Conservation (phyloP, 2,113 vertebrate genomes). For the Corydoras maculifer region DNA sequence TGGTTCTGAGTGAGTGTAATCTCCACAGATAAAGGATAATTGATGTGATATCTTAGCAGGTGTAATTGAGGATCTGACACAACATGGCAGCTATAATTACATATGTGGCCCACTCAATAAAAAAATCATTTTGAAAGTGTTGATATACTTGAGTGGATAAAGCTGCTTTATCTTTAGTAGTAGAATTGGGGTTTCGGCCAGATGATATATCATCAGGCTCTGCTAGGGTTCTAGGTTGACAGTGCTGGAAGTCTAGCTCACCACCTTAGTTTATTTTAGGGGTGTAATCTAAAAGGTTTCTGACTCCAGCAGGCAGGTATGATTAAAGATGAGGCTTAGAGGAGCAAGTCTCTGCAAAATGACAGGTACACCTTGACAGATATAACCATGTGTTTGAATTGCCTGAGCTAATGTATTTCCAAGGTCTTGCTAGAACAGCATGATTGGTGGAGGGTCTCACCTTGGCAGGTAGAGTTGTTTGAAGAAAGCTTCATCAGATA, state of each 20-base stretch:
- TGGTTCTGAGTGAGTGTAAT: too few species aligned
- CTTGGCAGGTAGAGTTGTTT: conserved; percentile 73
- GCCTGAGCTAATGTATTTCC: not conserved
- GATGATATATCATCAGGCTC: too few species aligned
- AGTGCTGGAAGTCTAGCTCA: not conserved
- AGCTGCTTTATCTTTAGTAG: not conserved
- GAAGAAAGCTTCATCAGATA: conserved; percentile 78
- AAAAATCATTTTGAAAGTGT: too few species aligned
- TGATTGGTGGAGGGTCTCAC: conserved; percentile 54
- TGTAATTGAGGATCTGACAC: not conserved
- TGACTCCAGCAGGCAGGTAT: too few species aligned
- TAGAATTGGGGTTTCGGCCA: not conserved
- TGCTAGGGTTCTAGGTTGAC: too few species aligned
- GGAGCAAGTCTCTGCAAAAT: too few species aligned
- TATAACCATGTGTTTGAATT: conserved; percentile 56
- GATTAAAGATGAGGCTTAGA: conserved; percentile 29
- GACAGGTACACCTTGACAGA: conserved; percentile 63
- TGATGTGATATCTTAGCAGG: too few species aligned
- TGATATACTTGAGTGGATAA: too few species aligned
- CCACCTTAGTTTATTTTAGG: too few species aligned
- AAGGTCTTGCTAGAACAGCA: not conserved
- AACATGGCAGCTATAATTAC: not conserved
- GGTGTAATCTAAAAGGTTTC: not conserved
- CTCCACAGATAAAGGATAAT: too few species aligned
- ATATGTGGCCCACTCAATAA: too few species aligned